Percentiles rank a stretch among this genome's conserved stretches.
Evolutionary conservation across 2,888 invertebrate species (phyloP).

Genomic region (Xestobium rufovillosum): DNA sequence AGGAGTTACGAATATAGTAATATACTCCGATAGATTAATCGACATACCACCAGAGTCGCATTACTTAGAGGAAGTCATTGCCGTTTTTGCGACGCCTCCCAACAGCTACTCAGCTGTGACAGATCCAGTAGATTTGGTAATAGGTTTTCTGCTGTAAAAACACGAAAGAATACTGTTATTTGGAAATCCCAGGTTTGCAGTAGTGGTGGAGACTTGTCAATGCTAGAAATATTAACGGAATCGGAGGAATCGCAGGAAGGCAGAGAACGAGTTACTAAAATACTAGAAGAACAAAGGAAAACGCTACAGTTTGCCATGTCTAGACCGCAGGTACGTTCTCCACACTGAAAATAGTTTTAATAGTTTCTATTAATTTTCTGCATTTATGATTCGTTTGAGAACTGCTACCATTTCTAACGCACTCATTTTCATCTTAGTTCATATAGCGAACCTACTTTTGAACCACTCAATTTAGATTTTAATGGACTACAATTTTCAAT

Average conservation of each 20-base stretch:
- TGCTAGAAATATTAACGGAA: conserved; percentile 67
- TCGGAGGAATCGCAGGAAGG: conserved; percentile 57
- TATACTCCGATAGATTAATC: conserved; percentile 47
- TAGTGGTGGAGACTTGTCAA: conserved; percentile 67
- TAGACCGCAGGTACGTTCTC: conserved; percentile 57
- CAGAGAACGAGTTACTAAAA: conserved; percentile 53
- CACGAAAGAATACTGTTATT: conserved; percentile 7
- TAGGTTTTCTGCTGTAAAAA: neutral
- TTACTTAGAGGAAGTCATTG: conserved; percentile 54
- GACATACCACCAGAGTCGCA: conserved; percentile 46
- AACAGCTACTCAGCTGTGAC: conserved; percentile 73
- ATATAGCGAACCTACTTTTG: too few relatives aligned
- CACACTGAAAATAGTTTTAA: too few relatives aligned
- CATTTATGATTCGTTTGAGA: too few relatives aligned
- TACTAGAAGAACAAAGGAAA: conserved; percentile 67
- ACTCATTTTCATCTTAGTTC: too few relatives aligned
- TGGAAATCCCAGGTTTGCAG: conserved; percentile 49
- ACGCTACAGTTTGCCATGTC: conserved; percentile 69
- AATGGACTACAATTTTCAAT: too few relatives aligned
- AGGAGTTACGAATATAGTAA: conserved; percentile 54
- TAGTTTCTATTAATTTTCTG: too few relatives aligned
- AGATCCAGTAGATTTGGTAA: conserved; percentile 69
- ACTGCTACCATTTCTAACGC: too few relatives aligned
- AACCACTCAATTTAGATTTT: too few relatives aligned
- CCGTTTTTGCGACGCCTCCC: conserved; percentile 67